phyloP scores from a whole-genome alignment of 2,888 invertebrate genomes.

The Thecocarcelia acutangulata region DNA sequence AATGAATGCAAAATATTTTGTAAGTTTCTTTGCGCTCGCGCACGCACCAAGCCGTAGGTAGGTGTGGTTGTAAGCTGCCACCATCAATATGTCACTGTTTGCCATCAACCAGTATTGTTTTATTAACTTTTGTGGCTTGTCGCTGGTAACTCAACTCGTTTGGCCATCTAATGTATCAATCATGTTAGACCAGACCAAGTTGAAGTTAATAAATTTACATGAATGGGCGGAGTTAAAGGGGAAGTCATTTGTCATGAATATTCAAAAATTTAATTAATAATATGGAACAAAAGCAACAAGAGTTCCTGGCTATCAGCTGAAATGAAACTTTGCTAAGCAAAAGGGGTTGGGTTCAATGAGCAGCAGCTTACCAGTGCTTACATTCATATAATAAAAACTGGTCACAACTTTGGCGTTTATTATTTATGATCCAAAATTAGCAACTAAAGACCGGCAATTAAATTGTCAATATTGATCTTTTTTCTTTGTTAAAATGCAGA shows the following conservation, averaged over 20 bases:
- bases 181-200: conserved; percentile 36
- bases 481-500: background rate
- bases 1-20: conserved; percentile 23
- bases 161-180: conserved; percentile 53
- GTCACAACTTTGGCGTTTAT: conserved; percentile 40
- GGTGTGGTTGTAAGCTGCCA: conserved; percentile 49
- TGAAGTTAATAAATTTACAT: conserved; percentile 54
- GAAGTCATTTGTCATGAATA: conserved; percentile 70
- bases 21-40: conserved; percentile 8
- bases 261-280: conserved; percentile 70
- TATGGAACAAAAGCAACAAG: conserved; percentile 13
- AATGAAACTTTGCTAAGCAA: background rate
- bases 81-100: conserved; percentile 50
- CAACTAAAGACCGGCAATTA: conserved; percentile 60
- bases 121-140: conserved; percentile 26
- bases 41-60: conserved; percentile 49
- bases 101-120: conserved; percentile 8
- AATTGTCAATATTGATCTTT: conserved; percentile 50
- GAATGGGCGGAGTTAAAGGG: conserved; percentile 63
- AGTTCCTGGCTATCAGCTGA: background rate
- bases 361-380: conserved; percentile 8
- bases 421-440: conserved; percentile 56
- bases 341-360: background rate
- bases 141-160: conserved; percentile 29
- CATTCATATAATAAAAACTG: conserved; percentile 19